These are phyloP conservation scores for Didymodactylos carnosus DNA, from an alignment of 2,888 invertebrate genomes.

Conservation along the genomic window DNA sequence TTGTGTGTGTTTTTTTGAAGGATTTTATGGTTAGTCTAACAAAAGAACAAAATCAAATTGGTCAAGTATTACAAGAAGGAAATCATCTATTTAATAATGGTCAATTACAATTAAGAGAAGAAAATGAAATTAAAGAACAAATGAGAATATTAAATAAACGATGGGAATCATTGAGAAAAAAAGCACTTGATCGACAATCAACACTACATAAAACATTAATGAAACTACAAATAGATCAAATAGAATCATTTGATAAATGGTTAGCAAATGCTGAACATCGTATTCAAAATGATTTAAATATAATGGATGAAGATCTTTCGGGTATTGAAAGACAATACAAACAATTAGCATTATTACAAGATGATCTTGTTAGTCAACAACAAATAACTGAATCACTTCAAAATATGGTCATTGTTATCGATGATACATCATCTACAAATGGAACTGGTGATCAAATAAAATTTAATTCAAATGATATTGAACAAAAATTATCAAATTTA, in stretches of 20 bases:
- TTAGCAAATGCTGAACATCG: slow-evolving; percentile 60
- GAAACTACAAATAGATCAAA: slow-evolving; percentile 44
- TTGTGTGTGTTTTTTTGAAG: slow-evolving; percentile 33
- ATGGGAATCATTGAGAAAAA: slow-evolving; percentile 62
- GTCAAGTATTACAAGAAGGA: slow-evolving; percentile 63
- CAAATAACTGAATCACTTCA: slow-evolving; percentile 55
- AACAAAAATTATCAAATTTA: slow-evolving; percentile 10
- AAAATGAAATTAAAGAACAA: slow-evolving; percentile 60
- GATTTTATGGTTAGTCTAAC: slow-evolving; percentile 63
- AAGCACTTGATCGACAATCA: slow-evolving; percentile 60
- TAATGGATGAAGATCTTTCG: not conserved
- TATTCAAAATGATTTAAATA: slow-evolving; percentile 36
- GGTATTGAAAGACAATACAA: not conserved
- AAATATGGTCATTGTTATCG: slow-evolving; percentile 65
- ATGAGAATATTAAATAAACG: slow-evolving; percentile 64
- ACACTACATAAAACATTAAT: slow-evolving; percentile 41
- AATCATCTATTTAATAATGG: slow-evolving; percentile 44
- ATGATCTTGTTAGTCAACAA: slow-evolving; percentile 56
- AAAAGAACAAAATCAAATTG: slow-evolving; percentile 64
- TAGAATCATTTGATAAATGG: slow-evolving; percentile 48
- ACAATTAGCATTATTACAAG: slow-evolving; percentile 43
- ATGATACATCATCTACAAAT: slow-evolving; percentile 36
- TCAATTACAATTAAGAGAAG: slow-evolving; percentile 24
- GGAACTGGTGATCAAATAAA: not conserved
- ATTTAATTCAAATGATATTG: not conserved